Conservation (phyloP, 1,140 invertebrate species). For the Platyura marginata region DNA sequence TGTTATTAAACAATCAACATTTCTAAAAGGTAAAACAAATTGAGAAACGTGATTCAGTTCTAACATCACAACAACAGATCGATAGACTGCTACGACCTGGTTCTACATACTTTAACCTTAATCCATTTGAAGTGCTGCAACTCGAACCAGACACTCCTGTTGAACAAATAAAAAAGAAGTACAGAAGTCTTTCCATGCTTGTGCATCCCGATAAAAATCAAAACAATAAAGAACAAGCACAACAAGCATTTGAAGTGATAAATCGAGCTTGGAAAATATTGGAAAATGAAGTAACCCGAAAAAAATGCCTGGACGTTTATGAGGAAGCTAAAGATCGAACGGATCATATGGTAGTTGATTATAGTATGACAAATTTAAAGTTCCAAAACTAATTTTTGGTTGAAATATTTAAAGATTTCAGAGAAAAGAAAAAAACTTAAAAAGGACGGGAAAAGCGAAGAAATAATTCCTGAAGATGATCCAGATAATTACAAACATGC, state of each 20-base stretch:
- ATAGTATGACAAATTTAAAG: constrained; percentile 1
- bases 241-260: constrained; percentile 86
- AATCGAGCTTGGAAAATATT: constrained; percentile 93
- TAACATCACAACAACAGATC: constrained; percentile 91
- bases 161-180: constrained; percentile 93
- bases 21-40: constrained; percentile 22
- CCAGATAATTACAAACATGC: constrained; percentile 82
- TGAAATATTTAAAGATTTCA: constrained; percentile 46
- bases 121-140: constrained; percentile 91
- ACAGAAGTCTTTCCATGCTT: constrained; percentile 85
- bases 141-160: constrained; percentile 76
- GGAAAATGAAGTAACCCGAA: constrained; percentile 85
- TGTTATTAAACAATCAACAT: neutral
- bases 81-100: constrained; percentile 80
- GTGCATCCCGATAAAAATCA: constrained; percentile 72
- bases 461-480: constrained; percentile 85
- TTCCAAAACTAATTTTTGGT: neutral
- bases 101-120: constrained; percentile 91
- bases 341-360: constrained; percentile 66
- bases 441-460: constrained; percentile 67
- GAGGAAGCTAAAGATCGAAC: constrained; percentile 91
- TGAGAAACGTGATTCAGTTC: constrained; percentile 27
- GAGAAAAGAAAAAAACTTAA: constrained; percentile 90
- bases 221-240: constrained; percentile 86
- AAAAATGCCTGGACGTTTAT: constrained; percentile 90